A percentile compares a stretch with the other conserved stretches of the same genome.
Evolutionary conservation across 2,797 vertebrate species (phyloP).

Genomic region (Picus viridis): DNA sequence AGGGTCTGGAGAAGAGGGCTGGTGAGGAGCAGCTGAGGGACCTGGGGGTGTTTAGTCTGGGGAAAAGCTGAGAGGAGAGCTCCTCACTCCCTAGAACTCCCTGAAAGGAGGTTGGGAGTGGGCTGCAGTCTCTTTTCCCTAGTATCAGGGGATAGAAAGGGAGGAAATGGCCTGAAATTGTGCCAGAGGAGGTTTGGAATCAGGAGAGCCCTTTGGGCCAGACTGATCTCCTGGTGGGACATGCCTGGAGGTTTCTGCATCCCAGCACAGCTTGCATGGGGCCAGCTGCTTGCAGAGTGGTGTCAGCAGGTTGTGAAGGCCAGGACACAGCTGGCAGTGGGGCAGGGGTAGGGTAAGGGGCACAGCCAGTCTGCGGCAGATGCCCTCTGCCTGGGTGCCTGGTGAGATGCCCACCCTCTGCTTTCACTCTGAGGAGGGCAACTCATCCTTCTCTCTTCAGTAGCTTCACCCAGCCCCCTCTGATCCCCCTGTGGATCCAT

Average conservation of each 20-base stretch:
- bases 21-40: too few relatives aligned
- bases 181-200: too few relatives aligned
- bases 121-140: too few relatives aligned
- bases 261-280: not conserved
- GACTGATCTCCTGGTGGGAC: rapidly evolving
- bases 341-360: not conserved
- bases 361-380: rapidly evolving
- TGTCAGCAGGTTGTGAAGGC: too few relatives aligned
- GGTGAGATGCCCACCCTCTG: not conserved
- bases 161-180: too few relatives aligned
- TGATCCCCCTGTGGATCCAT: not conserved
- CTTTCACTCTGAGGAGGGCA: not conserved
- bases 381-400: not conserved
- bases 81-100: too few relatives aligned
- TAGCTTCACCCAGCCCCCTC: not conserved
- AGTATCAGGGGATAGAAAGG: too few relatives aligned
- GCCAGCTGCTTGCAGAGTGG: too few relatives aligned
- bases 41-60: too few relatives aligned
- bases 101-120: too few relatives aligned
- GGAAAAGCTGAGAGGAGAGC: too few relatives aligned
- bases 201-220: not conserved
- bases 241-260: not conserved
- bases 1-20: too few relatives aligned
- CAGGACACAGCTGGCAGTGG: not conserved
- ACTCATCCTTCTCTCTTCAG: not conserved